Base-by-base conservation (phyloP, 1,140 invertebrate genomes). In the Calephelis nemesis region DNA sequence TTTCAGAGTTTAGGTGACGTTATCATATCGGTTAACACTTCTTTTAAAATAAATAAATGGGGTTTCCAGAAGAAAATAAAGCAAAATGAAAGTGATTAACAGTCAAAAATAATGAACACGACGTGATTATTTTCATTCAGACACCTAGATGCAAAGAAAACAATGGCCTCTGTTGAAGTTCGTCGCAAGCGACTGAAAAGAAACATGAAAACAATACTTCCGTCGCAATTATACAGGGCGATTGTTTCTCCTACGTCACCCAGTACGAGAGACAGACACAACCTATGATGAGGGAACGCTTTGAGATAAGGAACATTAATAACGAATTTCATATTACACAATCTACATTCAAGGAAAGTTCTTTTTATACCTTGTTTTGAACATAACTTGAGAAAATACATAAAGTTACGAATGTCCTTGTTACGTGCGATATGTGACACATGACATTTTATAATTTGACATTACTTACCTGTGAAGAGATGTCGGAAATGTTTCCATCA, bases 201-300 rank as follows among this genome's bases (percentile, higher is more conserved):
- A 54, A 54, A 54, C 50, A 54, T 10, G 50, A 13, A 54, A 54
- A 54, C 50, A 54, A 54, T 54, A 54, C 50, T 54, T 54, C 50
- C 50, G 50, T 54, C 15, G 50, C 50, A 54, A 54, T 54, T 54
- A 54, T 54, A 54, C 50, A 54, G 50, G 50, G 13, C 15, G 50
- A 54, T 54, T 54, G 50, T 54, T 54, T 52, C 49, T n/a, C 49
- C 6, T 19, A 54, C 15, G 15, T 54, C 13, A 54, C 19, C 7
- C 50, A 54, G 50, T 30, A 15, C 10, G 13, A 19, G 15, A 9
- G 50, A 54, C 50, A 19, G 50, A 7, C 10, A 8, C 10, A 19
- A 19, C 19, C 8, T 30, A 19, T 54, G 50, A 54, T 54, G 50
- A 54, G 19, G 50, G 50, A 19, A 30, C 15, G 13, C 15, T 54